Conservation (phyloP, 1,140 invertebrate species). For the Heliconius himera region DNA sequence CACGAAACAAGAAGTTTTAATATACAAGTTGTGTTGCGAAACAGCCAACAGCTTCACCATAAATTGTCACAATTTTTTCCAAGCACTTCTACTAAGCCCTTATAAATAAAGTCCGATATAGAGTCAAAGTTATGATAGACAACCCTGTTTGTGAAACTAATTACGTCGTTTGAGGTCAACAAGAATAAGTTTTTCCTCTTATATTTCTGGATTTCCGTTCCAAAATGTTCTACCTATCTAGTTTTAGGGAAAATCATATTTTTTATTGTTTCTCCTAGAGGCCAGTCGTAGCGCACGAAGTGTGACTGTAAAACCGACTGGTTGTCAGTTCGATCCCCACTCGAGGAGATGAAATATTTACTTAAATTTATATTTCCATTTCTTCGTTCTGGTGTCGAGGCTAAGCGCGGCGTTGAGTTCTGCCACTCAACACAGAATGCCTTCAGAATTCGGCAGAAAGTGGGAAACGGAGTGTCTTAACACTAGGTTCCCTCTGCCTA, state of each 20-base stretch:
- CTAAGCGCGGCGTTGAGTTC: too few relatives aligned
- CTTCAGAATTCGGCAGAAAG: neutral
- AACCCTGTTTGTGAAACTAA: neutral
- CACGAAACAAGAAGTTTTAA: conserved; percentile 30
- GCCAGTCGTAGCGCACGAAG: too few relatives aligned
- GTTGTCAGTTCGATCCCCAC: too few relatives aligned
- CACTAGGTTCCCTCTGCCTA: too few relatives aligned
- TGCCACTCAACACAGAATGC: too few relatives aligned
- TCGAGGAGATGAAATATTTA: too few relatives aligned
- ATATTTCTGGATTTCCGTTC: neutral
- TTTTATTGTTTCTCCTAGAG: too few relatives aligned
- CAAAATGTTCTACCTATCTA: neutral
- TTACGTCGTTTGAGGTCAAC: neutral
- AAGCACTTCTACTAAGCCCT: neutral
- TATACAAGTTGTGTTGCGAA: conserved; percentile 18
- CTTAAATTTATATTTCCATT: too few relatives aligned
- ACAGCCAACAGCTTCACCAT: conserved; percentile 7
- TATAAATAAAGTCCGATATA: conserved; percentile 15
- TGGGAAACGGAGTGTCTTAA: neutral
- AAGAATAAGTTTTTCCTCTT: too few relatives aligned
- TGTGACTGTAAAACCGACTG: too few relatives aligned
- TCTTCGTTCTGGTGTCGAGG: too few relatives aligned
- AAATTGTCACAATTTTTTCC: conserved; percentile 24
- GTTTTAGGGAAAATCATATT: too few relatives aligned
- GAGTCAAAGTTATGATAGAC: neutral